Evolutionary conservation across 2,888 invertebrate species (phyloP).

Genomic region (Bugula neritina): DNA sequence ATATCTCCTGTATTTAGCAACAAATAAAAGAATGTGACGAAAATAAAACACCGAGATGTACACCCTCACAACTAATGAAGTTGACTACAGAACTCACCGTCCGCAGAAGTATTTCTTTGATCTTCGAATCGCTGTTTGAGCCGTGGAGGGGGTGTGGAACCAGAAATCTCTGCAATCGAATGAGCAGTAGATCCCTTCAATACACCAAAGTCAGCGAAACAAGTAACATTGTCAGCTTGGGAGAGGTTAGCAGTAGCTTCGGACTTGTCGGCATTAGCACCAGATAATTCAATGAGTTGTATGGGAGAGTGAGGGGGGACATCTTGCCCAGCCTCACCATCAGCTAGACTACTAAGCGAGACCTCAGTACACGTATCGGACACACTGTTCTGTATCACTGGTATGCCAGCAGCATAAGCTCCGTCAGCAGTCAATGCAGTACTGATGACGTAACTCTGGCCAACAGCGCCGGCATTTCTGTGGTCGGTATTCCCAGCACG

Average conservation of each 20-base stretch:
- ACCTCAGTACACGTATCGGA: slow-evolving; percentile 10
- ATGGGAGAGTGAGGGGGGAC: background rate
- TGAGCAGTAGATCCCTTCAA: background rate
- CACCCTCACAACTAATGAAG: too few relatives aligned
- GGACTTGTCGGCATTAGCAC: background rate
- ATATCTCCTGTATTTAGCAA: too few relatives aligned
- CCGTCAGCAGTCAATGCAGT: slow-evolving; percentile 36
- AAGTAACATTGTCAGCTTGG: background rate
- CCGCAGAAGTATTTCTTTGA: background rate
- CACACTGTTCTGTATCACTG: slow-evolving; percentile 36
- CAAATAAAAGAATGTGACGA: too few relatives aligned
- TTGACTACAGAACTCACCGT: background rate
- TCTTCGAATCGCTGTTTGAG: slow-evolving; percentile 17
- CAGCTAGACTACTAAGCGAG: slow-evolving; percentile 1
- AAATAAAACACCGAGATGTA: too few relatives aligned
- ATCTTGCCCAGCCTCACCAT: background rate
- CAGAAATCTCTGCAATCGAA: background rate
- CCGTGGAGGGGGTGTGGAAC: background rate
- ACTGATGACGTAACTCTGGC: slow-evolving; percentile 12
- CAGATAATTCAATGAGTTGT: background rate
- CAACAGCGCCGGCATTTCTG: background rate
- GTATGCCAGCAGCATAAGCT: slow-evolving; percentile 46
- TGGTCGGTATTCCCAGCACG: background rate
- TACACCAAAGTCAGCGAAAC: background rate
- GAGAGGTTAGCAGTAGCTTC: background rate